Conservation (phyloP, 1,140 invertebrate genomes). For the Pseudomyrmex sp. region DNA sequence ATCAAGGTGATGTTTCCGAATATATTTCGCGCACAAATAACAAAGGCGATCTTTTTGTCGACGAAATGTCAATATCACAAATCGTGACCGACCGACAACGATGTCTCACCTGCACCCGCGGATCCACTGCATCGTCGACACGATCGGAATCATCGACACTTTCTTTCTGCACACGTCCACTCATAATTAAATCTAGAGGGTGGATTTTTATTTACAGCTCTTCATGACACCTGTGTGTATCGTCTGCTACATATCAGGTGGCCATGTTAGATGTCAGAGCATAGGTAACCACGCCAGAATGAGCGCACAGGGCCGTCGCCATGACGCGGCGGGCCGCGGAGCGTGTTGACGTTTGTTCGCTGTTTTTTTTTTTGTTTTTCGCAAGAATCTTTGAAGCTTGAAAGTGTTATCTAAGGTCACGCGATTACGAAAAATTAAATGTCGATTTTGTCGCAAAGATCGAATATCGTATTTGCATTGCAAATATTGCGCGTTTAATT, state of each 20-base stretch:
- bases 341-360: not conserved
- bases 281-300: constrained; percentile 36
- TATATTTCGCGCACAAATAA: not conserved
- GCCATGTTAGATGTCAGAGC: constrained; percentile 80
- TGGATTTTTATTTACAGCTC: constrained; percentile 80
- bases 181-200: constrained; percentile 81
- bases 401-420: constrained; percentile 27
- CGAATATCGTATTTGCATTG: not conserved
- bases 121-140: constrained; percentile 84
- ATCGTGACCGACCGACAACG: not conserved
- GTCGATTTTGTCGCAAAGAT: not conserved
- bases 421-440: not conserved
- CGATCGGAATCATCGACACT: constrained; percentile 78
- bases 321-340: constrained; percentile 28
- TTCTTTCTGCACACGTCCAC: constrained; percentile 78
- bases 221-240: constrained; percentile 81
- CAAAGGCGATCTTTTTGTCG: not conserved
- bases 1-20: not conserved
- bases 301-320: constrained; percentile 46
- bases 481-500: not conserved
- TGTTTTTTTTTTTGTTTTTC: constrained; percentile 7
- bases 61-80: constrained; percentile 70
- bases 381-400: not conserved
- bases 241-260: constrained; percentile 82
- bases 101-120: constrained; percentile 84